Conservation (phyloP, 1,140 invertebrate genomes). For the Micrasema longulum region DNA sequence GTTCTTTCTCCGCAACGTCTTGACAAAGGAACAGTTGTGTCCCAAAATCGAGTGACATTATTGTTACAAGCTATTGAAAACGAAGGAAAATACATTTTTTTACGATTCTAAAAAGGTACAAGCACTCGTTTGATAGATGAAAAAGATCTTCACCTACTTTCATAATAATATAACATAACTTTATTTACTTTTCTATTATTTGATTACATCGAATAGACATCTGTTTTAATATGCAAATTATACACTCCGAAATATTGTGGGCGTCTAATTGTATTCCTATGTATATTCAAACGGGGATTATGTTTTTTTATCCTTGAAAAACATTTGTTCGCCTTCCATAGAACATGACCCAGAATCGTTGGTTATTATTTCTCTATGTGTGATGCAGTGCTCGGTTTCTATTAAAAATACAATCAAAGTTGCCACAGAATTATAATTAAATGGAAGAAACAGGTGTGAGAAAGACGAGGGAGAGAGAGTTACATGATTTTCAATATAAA, state of each 20-base stretch:
- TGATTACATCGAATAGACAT: background rate
- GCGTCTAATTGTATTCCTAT: conserved; percentile 12
- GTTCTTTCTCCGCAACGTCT: too few relatives aligned
- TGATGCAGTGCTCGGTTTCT: conserved; percentile 18
- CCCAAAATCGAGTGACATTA: too few relatives aligned
- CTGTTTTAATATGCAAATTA: conserved; percentile 11
- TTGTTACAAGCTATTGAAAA: too few relatives aligned
- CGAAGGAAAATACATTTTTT: too few relatives aligned
- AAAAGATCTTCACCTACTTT: too few relatives aligned
- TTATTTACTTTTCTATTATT: too few relatives aligned
- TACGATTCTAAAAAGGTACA: too few relatives aligned
- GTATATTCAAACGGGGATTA: background rate
- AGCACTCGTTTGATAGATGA: too few relatives aligned
- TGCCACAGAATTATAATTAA: conserved; percentile 13
- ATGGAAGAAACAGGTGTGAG: conserved; percentile 11
- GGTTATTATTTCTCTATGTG: background rate
- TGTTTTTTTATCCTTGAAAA: conserved; percentile 17
- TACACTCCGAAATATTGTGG: conserved; percentile 1
- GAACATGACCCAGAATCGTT: conserved; percentile 5
- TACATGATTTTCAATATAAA: too few relatives aligned
- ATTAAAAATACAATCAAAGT: conserved; percentile 32
- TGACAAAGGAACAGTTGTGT: too few relatives aligned
- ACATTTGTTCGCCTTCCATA: background rate
- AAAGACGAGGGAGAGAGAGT: too few relatives aligned
- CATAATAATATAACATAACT: too few relatives aligned